These are phyloP conservation scores for Heptranchias perlo DNA, from an alignment of 2,113 vertebrate genomes.

Conservation along the genomic window DNA sequence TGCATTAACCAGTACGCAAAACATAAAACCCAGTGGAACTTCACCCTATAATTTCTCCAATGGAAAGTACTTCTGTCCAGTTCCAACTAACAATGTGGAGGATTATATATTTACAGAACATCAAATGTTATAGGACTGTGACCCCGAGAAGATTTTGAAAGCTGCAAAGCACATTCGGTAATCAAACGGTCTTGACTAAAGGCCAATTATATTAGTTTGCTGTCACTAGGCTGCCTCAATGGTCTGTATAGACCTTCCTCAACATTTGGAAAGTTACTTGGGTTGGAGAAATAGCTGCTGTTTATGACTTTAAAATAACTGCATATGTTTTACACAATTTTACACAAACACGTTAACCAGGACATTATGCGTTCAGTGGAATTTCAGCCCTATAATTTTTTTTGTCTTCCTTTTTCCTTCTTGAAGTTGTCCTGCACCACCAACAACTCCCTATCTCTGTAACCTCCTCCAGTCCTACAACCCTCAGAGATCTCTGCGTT, in stretches of 20 bases:
- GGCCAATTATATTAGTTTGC: background rate
- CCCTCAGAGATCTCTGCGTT: no score
- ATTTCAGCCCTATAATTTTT: no score
- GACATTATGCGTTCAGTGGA: no score
- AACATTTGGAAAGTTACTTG: background rate
- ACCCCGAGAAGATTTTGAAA: background rate
- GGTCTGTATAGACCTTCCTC: background rate
- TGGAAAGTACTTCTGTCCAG: background rate
- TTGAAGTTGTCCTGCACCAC: no score
- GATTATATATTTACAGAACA: conserved; percentile 8
- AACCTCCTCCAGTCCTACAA: no score
- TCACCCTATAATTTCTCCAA: background rate
- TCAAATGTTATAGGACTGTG: background rate
- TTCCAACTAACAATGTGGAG: background rate
- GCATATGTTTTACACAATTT: no score
- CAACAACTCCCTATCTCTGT: no score
- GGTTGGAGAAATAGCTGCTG: background rate
- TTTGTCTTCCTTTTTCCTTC: no score
- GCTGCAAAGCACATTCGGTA: background rate
- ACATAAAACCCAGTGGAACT: background rate
- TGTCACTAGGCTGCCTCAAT: background rate
- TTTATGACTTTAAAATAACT: background rate
- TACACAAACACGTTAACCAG: no score
- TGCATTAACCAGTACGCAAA: background rate
- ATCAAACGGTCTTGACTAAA: background rate